phyloP scores from a whole-genome alignment of 1,140 invertebrate genomes.

The Pseudomyrmex flavicornis region DNA sequence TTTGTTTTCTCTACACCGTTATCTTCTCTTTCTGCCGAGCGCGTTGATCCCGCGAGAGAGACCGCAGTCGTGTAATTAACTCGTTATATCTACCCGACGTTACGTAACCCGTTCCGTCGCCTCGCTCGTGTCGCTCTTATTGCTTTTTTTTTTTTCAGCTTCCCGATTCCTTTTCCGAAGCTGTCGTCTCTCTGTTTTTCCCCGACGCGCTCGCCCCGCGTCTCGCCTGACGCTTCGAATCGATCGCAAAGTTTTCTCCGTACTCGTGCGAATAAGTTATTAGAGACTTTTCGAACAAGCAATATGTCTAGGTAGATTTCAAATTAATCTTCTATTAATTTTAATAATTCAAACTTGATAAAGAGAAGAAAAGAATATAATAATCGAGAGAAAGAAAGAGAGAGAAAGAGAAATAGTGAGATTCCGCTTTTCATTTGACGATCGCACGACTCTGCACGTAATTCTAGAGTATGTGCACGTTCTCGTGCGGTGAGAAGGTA shows the following conservation, averaged over 20 bases:
- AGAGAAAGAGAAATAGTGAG: background rate
- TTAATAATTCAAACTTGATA: background rate
- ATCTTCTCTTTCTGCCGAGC: slow-evolving; percentile 63
- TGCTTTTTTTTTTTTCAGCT: background rate
- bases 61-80: slow-evolving; percentile 74
- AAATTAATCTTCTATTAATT: background rate
- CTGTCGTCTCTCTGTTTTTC: slow-evolving; percentile 53
- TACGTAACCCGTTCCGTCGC: slow-evolving; percentile 68
- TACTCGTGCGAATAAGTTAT: background rate
- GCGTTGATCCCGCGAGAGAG: slow-evolving; percentile 69
- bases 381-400: background rate
- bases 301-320: background rate
- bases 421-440: slow-evolving; percentile 57
- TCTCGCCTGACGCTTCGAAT: slow-evolving; percentile 54
- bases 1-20: slow-evolving; percentile 36
- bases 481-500: background rate
- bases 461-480: background rate
- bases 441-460: slow-evolving; percentile 16
- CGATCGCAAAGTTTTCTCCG: slow-evolving; percentile 32
- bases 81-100: slow-evolving; percentile 76
- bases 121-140: slow-evolving; percentile 4
- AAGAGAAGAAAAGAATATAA: background rate
- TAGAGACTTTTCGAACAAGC: background rate
- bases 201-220: slow-evolving; percentile 17
- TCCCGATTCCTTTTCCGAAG: slow-evolving; percentile 18